A percentile compares a stretch with the other conserved stretches of the same genome.
phyloP scores from a whole-genome alignment of 2,113 vertebrate genomes.

The Stercorarius parasiticus region DNA sequence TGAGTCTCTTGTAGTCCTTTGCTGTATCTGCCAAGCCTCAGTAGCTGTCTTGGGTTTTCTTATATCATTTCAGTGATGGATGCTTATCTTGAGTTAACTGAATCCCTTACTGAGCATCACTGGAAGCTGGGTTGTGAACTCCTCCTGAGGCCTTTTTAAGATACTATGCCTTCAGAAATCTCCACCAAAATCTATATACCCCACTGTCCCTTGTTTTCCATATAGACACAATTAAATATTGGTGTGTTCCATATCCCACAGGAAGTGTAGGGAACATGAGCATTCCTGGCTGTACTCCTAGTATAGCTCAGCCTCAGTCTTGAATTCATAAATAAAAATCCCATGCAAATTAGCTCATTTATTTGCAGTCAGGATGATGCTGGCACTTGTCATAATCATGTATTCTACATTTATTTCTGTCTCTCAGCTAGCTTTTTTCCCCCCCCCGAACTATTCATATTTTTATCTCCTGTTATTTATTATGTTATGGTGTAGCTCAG shows the following conservation, averaged over 20 bases:
- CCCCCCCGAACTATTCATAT: background rate
- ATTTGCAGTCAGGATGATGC: constrained; percentile 19
- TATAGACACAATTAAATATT: background rate
- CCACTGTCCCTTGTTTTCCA: background rate
- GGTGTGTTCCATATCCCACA: background rate
- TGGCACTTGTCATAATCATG: constrained; percentile 34
- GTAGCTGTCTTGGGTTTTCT: background rate
- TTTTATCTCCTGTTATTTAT: constrained; percentile 56
- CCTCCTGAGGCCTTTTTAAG: background rate
- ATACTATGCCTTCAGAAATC: background rate
- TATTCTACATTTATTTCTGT: constrained; percentile 42
- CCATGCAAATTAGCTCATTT: constrained; percentile 45
- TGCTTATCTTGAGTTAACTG: background rate
- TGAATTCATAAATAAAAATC: constrained; percentile 70
- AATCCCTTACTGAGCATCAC: background rate
- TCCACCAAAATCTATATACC: background rate
- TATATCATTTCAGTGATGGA: background rate
- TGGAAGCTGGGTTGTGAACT: background rate
- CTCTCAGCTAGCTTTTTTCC: background rate
- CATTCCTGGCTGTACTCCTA: background rate
- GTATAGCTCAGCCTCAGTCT: constrained; percentile 4
- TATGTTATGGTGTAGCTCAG: background rate
- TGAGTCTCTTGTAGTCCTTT: background rate
- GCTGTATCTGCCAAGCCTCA: background rate
- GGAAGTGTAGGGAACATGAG: background rate